phyloP scores from a whole-genome alignment of 2,797 vertebrate genomes.

The Hypotaenidia philippensis region DNA sequence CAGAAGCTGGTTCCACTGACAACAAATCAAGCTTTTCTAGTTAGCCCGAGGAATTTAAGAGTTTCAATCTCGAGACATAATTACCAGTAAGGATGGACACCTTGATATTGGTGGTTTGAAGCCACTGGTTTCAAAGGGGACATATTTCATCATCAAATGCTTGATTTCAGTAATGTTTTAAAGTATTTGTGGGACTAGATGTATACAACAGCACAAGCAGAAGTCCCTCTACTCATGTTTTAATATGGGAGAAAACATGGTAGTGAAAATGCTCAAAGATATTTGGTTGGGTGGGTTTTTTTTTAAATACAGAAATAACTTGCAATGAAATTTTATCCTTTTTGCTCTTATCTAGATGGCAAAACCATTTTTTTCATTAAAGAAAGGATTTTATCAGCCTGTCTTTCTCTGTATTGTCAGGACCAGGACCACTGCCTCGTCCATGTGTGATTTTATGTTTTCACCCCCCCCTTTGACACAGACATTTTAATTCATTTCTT shows the following conservation, averaged over 20 bases:
- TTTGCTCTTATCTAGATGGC: neutral
- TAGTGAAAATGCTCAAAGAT: neutral
- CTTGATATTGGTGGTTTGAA: neutral
- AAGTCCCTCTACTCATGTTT: neutral
- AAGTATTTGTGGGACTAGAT: neutral
- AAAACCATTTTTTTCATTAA: neutral
- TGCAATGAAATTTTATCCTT: neutral
- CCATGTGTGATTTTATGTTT: neutral
- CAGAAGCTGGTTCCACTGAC: neutral
- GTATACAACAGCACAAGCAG: neutral
- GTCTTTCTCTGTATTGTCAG: neutral
- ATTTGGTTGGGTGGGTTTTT: neutral
- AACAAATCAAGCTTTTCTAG: neutral
- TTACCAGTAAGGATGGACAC: neutral
- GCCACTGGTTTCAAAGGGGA: neutral
- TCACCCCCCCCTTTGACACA: neutral
- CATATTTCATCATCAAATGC: neutral
- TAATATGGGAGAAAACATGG: neutral
- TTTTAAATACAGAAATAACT: neutral
- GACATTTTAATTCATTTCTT: neutral
- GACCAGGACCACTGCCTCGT: neutral
- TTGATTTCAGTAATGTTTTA: neutral
- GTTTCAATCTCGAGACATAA: neutral
- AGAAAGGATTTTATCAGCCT: neutral
- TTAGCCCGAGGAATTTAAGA: neutral